These are phyloP conservation scores for Cyrtonyx montezumae DNA, from an alignment of 2,113 vertebrate species.

Conservation along the genomic window DNA sequence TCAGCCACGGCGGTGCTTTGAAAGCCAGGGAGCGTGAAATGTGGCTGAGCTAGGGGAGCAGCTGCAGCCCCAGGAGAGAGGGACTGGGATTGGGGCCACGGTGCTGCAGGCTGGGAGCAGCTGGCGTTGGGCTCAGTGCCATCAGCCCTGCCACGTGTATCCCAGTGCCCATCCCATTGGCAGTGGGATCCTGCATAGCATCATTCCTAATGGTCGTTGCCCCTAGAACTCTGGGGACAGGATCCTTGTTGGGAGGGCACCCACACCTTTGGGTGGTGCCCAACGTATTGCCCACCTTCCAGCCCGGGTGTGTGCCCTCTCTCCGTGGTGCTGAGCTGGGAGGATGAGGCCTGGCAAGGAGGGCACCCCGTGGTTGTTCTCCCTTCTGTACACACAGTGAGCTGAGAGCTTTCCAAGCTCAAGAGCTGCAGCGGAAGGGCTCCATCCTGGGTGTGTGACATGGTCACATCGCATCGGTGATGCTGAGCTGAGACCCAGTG, in stretches of 20 bases:
- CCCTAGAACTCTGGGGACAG: too few relatives aligned
- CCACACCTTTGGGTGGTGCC: rapidly evolving
- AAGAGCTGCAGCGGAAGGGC: background rate
- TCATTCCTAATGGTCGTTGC: background rate
- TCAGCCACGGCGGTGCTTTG: background rate
- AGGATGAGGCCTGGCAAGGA: rapidly evolving
- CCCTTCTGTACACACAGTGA: background rate
- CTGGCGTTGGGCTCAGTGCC: background rate
- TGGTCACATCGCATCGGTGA: rapidly evolving
- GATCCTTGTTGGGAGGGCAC: background rate
- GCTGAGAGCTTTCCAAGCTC: background rate
- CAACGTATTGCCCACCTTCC: rapidly evolving
- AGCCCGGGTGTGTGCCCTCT: background rate
- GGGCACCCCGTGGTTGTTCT: background rate
- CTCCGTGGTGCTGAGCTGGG: rapidly evolving
- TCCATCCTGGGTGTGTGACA: background rate
- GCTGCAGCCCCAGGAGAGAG: rapidly evolving
- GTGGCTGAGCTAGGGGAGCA: background rate
- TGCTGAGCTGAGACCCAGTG: background rate
- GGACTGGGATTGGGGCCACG: background rate
- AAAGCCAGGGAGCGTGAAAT: background rate
- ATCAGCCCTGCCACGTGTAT: background rate
- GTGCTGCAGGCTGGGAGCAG: background rate
- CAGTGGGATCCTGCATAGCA: rapidly evolving
- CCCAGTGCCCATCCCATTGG: rapidly evolving